phyloP scores from a whole-genome alignment of 1,140 invertebrate genomes.

The Patella vulgata region DNA sequence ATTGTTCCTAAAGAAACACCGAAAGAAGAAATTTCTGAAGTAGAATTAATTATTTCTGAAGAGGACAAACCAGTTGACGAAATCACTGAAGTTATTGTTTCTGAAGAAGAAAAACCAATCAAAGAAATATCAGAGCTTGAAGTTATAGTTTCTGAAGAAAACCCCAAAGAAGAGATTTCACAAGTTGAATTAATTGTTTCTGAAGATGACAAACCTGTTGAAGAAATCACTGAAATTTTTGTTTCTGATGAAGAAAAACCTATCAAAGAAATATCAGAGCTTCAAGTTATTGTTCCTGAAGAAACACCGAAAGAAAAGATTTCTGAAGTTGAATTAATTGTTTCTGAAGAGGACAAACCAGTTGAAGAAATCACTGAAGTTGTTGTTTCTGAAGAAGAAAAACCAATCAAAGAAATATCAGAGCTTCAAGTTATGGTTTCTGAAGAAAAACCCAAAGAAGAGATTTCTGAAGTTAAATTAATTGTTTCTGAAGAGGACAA shows the following conservation, averaged over 20 bases:
- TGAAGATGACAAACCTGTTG: too few species aligned
- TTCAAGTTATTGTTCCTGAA: not conserved
- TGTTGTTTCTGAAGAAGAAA: constrained; percentile 5
- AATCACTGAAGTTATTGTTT: constrained; percentile 8
- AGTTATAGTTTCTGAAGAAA: too few species aligned
- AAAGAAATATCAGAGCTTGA: not conserved
- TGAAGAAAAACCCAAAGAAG: constrained; percentile 21
- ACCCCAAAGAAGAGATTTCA: too few species aligned
- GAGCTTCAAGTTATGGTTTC: constrained; percentile 9
- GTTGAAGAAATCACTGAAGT: constrained; percentile 7
- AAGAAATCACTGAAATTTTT: too few species aligned
- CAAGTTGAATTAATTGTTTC: too few species aligned
- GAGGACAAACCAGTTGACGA: not conserved
- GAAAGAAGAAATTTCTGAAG: not conserved
- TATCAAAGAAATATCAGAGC: constrained; percentile 1
- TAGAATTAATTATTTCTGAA: constrained; percentile 1
- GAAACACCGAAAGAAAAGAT: not conserved
- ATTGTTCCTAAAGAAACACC: constrained; percentile 2
- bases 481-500: constrained; percentile 5
- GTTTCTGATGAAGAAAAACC: too few species aligned
- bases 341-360: constrained; percentile 9
- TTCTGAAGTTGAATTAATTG: not conserved
- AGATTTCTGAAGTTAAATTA: constrained; percentile 19
- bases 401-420: constrained; percentile 8
- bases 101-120: constrained; percentile 8